These are phyloP conservation scores for Anarrhichthys ocellatus DNA, from an alignment of 2,113 vertebrate genomes.

Conservation along the genomic window DNA sequence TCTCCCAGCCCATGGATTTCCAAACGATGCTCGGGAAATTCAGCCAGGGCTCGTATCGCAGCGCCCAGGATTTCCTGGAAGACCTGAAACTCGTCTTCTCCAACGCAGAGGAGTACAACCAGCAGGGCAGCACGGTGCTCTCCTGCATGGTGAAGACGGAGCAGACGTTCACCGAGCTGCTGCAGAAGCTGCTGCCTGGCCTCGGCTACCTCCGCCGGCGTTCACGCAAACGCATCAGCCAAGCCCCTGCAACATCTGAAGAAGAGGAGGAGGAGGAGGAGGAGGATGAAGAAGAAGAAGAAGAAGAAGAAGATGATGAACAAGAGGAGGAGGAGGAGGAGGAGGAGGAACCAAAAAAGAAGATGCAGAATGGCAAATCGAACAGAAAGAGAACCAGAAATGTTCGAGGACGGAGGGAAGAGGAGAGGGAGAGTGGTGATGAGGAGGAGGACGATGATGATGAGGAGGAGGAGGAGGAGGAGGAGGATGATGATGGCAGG, in stretches of 20 bases:
- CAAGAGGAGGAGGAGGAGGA: constrained; percentile 47
- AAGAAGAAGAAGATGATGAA: constrained; percentile 52
- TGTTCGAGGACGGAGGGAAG: constrained; percentile 19
- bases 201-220: constrained; percentile 90
- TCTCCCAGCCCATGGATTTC: constrained; percentile 95
- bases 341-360: constrained; percentile 56
- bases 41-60: constrained; percentile 88
- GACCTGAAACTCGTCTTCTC: constrained; percentile 95
- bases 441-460: constrained; percentile 35
- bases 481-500: constrained; percentile 57
- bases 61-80: constrained; percentile 90
- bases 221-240: constrained; percentile 83
- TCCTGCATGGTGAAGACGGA: constrained; percentile 93
- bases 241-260: constrained; percentile 60
- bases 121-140: constrained; percentile 90
- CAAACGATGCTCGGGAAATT: constrained; percentile 95
- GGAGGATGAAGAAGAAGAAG: constrained; percentile 31
- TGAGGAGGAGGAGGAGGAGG: constrained; percentile 69
- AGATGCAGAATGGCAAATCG: constrained; percentile 76
- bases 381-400: constrained; percentile 49
- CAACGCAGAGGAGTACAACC: constrained; percentile 95
- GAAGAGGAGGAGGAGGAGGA: constrained; percentile 63
- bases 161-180: constrained; percentile 90
- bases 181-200: constrained; percentile 92
- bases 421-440: constrained; percentile 67